Evolutionary conservation across 2,797 vertebrate species (phyloP), one percentile per base, ranked within the genome.

Genomic region (Spinibarbus caldwelli): DNA sequence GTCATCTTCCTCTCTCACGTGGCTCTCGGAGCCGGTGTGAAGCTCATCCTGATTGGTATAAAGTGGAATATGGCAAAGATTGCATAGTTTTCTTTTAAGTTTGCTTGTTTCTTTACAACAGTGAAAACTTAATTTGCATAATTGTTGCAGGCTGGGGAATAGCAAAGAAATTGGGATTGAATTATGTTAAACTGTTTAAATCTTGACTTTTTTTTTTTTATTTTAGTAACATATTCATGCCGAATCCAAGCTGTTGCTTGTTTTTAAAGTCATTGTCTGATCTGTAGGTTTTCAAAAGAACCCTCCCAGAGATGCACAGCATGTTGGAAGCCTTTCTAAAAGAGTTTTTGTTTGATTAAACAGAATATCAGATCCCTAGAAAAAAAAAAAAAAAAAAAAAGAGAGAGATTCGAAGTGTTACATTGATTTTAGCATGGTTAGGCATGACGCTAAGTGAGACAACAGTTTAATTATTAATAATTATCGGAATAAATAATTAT

Each of bases 101-200:
- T 36, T 75, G 76, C 54, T 83, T 89, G 70, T 87, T 91, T 90
- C 70, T 79, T 87, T 59, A 78, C 26, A 82, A 82, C 59, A 87
- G 77, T 90, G 86, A 88, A 90, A 62, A 29, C 41, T 26, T 5
- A 0, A 47, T 66, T 64, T 47, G 10, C 54, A 79, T 79, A 29
- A 79, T 21, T 47, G 76, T 57, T 17, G 31, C 52, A 59, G 19
- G 54, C 36, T 78, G 49, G 52, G 85, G 77, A 89, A 78, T 41
- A 80, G 68, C 19, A 85, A 81, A n/a, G n/a, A n/a, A 88, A 90
- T 89, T 87, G 85, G 89, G 87, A 91, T 90, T 88, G 91, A 71
- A 86, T 75, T 77, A 68, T 88, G 88, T 75, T 92, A 92, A 92
- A 88, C 90, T 89, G 87, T 90, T 93, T 93, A 90, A 91, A 91